These are phyloP conservation scores for Tholera decimalis DNA, from an alignment of 2,888 invertebrate species.

Conservation along the genomic window DNA sequence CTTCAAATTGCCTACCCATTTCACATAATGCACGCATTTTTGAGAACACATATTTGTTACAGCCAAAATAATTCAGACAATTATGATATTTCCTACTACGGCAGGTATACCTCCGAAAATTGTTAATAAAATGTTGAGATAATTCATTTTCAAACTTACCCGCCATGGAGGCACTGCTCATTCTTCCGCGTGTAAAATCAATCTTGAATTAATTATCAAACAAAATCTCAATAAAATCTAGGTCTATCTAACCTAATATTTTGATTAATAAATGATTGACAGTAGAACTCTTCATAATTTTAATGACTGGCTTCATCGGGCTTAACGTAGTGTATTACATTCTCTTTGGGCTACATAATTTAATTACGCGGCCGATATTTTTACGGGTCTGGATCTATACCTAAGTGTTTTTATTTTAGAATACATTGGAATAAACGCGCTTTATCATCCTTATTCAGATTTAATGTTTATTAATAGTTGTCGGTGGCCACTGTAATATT, in stretches of 20 bases:
- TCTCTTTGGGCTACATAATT: too few relatives aligned
- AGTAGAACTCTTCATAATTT: conserved; percentile 37
- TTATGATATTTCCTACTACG: neutral
- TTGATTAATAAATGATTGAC: conserved; percentile 44
- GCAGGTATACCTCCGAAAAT: neutral
- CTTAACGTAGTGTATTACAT: too few relatives aligned
- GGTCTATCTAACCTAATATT: conserved; percentile 39
- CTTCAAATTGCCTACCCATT: neutral
- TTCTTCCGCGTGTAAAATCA: conserved; percentile 89
- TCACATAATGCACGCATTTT: neutral
- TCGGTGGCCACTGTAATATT: too few relatives aligned
- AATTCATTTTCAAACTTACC: conserved; percentile 75
- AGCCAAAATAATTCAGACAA: conserved; percentile 6
- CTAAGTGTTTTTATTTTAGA: too few relatives aligned
- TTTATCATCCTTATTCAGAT: too few relatives aligned
- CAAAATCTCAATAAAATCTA: conserved; percentile 52
- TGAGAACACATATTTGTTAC: neutral
- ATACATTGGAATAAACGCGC: neutral
- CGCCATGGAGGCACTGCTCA: conserved; percentile 91
- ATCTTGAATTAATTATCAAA: conserved; percentile 79
- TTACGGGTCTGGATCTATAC: neutral
- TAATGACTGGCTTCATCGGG: conserved; percentile 40
- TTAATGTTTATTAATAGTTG: too few relatives aligned
- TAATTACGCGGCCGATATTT: conserved; percentile 52
- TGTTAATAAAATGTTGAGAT: neutral